These are phyloP conservation scores for Ephialtes manifestator DNA, from an alignment of 2,888 invertebrate species.

Conservation along the genomic window DNA sequence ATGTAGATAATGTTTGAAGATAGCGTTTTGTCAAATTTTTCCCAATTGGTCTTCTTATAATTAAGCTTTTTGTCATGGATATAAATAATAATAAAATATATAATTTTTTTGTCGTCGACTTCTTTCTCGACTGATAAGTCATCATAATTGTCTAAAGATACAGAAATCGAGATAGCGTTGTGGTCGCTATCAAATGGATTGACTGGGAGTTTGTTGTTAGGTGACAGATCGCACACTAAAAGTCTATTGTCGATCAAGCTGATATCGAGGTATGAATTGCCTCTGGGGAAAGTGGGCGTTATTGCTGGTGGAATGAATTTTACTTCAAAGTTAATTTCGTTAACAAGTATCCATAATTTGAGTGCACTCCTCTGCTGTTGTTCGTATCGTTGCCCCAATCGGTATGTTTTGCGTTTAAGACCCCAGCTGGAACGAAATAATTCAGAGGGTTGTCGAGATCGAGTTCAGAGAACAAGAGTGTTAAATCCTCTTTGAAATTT, in stretches of 20 bases:
- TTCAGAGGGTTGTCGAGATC: neutral
- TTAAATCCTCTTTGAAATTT: neutral
- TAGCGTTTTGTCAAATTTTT: no score
- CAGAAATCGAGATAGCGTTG: no score
- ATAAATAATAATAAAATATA: no score
- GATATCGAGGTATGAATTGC: neutral
- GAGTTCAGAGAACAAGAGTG: neutral
- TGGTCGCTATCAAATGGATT: neutral
- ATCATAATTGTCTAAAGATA: no score
- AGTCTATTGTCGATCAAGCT: neutral
- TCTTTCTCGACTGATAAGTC: no score
- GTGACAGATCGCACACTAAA: neutral
- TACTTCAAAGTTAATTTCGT: neutral
- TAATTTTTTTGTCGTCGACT: no score
- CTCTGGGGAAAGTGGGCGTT: neutral
- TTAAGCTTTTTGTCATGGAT: no score
- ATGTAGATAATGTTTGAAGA: no score
- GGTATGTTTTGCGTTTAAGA: neutral
- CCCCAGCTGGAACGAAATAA: neutral
- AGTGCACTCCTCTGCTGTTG: neutral
- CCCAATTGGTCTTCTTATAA: no score
- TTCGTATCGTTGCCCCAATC: neutral
- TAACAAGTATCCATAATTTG: neutral
- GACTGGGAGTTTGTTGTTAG: neutral
- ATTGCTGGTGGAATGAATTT: neutral